phyloP scores from a whole-genome alignment of 2,797 vertebrate genomes.

The Protonibea diacanthus region DNA sequence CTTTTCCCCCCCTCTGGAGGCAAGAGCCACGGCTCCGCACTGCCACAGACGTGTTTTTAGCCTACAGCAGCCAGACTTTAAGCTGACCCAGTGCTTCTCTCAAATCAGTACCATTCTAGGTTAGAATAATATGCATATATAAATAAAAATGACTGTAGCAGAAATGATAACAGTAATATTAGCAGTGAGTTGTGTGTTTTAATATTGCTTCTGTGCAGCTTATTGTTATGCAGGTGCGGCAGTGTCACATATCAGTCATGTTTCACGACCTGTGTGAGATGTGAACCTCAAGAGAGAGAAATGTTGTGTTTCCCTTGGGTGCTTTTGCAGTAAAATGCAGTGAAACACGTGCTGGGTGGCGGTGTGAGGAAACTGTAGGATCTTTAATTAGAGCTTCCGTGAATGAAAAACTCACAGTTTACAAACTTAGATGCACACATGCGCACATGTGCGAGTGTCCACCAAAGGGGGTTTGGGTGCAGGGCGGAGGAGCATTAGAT shows the following conservation, averaged over 20 bases:
- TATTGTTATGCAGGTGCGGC: not conserved
- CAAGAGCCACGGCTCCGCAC: conserved; percentile 11
- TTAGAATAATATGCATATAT: not conserved
- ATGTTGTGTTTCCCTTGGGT: conserved; percentile 1
- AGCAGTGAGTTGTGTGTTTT: not conserved
- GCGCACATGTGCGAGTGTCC: not conserved
- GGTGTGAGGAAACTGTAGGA: conserved; percentile 31
- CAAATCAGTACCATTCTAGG: not conserved
- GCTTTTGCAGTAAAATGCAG: conserved; percentile 4
- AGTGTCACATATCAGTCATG: not conserved
- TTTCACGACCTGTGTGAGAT: not conserved
- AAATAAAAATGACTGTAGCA: not conserved
- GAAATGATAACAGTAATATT: not conserved
- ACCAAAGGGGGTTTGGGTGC: not conserved
- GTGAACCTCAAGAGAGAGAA: not conserved
- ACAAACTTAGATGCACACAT: conserved; percentile 36
- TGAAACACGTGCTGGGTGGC: conserved; percentile 22
- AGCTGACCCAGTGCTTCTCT: conserved; percentile 6
- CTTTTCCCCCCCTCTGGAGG: conserved; percentile 17
- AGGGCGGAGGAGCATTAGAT: conserved; percentile 63
- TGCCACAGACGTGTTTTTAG: conserved; percentile 23
- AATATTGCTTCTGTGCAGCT: not conserved
- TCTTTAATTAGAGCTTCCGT: conserved; percentile 56
- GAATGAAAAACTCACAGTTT: conserved; percentile 63
- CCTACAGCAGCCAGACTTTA: not conserved